Base-by-base conservation (phyloP, 2,888 invertebrate genomes). In the Melieria omissa region DNA sequence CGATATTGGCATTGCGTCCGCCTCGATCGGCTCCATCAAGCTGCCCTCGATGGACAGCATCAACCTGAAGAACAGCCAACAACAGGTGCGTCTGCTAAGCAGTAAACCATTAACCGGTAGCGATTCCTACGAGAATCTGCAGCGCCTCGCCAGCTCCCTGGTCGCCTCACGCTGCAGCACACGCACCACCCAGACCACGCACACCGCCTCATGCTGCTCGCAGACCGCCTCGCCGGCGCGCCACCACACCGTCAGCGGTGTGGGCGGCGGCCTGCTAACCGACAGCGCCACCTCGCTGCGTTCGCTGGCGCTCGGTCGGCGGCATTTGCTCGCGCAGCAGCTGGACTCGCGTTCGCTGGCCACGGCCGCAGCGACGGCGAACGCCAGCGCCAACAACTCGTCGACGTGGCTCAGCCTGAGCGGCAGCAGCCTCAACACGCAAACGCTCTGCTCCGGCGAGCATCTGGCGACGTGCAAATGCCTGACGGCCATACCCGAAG, bases 11-110 rank as follows among this genome's bases (percentile, higher is more conserved):
- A 81, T 86, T 65, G 84, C 86, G 42, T 83, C 87, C 52, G 83
- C 86, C 45, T 87, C 87, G 14, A 86, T 87, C 78, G 85, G 83
- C 4, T 86, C 87, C 3, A 85, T 87, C 65, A 87, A 87, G 80
- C 79, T 86, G 67, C 86, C 86, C n/a, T 87, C 87, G 70, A 80
- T 86, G 82, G 87, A 87, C 77, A 87, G 86, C 78, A 85, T 87
- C 72, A 84, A 86, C 71, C 63, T 84, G 77, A 85, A 84, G 74
- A 82, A 83, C 70, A 82, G 80, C 58, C 82, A 81, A 61, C 81
- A 79, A 85, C 78, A 78, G 70, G 84, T 85, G 82, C 84, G 84
- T 85, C 83, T 83, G 77, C 80, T 84, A 80, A 82, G 82, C 87
- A 81, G 81, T 80, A 81, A 84, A 79, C 74, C 71, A 76, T 45